Evolutionary conservation across 2,113 vertebrate genomes (phyloP), one percentile per base, ranked within the genome.

Genomic region (Hypocryptadius cinnamomeus): DNA sequence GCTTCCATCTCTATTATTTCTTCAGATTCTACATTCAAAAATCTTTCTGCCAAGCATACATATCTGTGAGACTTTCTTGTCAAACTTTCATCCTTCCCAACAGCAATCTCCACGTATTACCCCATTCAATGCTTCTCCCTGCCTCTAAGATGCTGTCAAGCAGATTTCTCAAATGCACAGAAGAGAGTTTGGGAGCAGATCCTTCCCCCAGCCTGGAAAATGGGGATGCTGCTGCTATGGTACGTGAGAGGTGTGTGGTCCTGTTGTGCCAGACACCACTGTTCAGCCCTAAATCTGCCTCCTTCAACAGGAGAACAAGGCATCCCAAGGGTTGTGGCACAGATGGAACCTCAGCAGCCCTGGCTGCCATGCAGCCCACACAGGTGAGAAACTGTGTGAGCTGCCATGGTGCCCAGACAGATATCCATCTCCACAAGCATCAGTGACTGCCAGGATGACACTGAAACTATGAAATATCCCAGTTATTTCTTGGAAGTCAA

Each of bases 181-280:
- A 24, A 60, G 40, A 45, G 39, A 35, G 5, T n/a, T 2, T 77
- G 48, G 53, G 33, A 92, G 39, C 31, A 87, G 53, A 80, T 23
- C 31, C 30, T 27, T 61, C 42, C 27, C 30, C 24, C 63, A 83
- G 42, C 5, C 68, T 35, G 28, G n/a, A 70, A 83, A 88, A 65
- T 5, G n/a, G 9, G 11, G 9, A 24, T 53, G 72, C 27, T 74
- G 51, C 53, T 71, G 28, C 35, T 69, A 9, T 35, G 35, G 14
- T 9, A 33, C 0, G 0, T 33, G 27, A 30, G 73, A 39, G 11
- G 13, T 11, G 8, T n/a, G 33, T 27, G 11, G 11, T 25, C 0
- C 1, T 79, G 31, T 39, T 4, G 10, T 44, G 48, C 13, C 35
- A 77, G 24, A 53, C 13, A 56, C 45, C 28, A 10, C n/a, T 84